A percentile compares a stretch with the other conserved stretches of the same genome.
phyloP scores from a whole-genome alignment of 2,888 invertebrate species.

The Fragum sueziense region DNA sequence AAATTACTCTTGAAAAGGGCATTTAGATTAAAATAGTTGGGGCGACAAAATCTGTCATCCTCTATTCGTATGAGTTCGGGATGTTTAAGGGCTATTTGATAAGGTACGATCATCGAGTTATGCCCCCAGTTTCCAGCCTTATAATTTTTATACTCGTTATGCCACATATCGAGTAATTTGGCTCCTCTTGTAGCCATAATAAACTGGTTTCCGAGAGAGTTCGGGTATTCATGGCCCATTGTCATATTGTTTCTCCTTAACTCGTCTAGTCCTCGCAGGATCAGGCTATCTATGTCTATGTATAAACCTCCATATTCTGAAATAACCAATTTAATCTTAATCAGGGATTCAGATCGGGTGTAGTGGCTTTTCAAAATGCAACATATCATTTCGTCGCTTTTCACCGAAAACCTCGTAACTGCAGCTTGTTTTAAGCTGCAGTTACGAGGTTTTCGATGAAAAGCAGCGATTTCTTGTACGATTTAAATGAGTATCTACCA shows the following conservation, averaged over 20 bases:
- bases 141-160: conserved; percentile 8
- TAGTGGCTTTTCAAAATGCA: too few relatives aligned
- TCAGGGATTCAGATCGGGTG: too few relatives aligned
- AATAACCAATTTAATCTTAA: neutral
- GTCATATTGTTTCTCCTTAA: neutral
- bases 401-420: too few relatives aligned
- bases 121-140: neutral
- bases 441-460: too few relatives aligned
- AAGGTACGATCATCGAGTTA: neutral
- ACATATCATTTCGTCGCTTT: too few relatives aligned
- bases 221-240: neutral
- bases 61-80: conserved; percentile 13
- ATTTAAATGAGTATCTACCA: too few relatives aligned
- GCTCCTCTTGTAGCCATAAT: conserved; percentile 16
- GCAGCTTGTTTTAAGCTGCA: too few relatives aligned
- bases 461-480: too few relatives aligned
- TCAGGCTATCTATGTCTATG: neutral
- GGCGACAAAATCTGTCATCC: neutral
- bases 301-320: neutral
- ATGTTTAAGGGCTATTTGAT: neutral
- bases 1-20: conserved; percentile 1
- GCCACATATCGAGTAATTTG: conserved; percentile 17
- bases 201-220: conserved; percentile 3
- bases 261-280: neutral
- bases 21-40: neutral